phyloP scores from a whole-genome alignment of 2,113 vertebrate genomes.

The Myotis brandtii region DNA sequence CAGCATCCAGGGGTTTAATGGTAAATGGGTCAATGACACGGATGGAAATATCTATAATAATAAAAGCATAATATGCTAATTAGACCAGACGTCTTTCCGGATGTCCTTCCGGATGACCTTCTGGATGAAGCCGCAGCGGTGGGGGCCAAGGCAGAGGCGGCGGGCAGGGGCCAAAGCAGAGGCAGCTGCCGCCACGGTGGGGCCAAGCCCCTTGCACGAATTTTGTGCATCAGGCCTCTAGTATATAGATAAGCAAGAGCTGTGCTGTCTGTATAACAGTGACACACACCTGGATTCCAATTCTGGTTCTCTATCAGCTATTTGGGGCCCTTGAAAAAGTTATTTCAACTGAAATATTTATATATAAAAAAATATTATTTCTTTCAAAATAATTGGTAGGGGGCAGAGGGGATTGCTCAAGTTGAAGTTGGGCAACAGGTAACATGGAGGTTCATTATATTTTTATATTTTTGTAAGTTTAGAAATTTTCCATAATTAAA shows the following conservation, averaged over 20 bases:
- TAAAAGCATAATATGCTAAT: no score
- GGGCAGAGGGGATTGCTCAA: not conserved
- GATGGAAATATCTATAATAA: conserved; percentile 86
- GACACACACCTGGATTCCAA: not conserved
- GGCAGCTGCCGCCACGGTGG: no score
- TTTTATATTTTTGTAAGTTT: not conserved
- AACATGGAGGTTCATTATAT: not conserved
- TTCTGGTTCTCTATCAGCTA: conserved; percentile 10
- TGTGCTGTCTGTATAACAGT: not conserved
- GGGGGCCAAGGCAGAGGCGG: no score
- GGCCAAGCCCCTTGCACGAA: no score
- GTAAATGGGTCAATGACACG: conserved; percentile 93
- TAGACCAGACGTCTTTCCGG: no score
- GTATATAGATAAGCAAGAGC: not conserved
- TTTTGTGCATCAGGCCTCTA: no score
- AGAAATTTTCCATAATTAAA: conserved; percentile 29
- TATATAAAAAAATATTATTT: not conserved
- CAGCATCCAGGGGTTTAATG: conserved; percentile 92
- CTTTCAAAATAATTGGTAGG: conserved; percentile 15
- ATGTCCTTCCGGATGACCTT: no score
- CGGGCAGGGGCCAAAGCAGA: no score
- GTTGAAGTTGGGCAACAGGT: not conserved
- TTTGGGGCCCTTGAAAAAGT: not conserved
- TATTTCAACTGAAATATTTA: conserved; percentile 1
- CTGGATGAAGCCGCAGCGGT: no score